These are phyloP conservation scores for Corynorhinus townsendii DNA, from an alignment of 2,113 vertebrate genomes.

Conservation along the genomic window DNA sequence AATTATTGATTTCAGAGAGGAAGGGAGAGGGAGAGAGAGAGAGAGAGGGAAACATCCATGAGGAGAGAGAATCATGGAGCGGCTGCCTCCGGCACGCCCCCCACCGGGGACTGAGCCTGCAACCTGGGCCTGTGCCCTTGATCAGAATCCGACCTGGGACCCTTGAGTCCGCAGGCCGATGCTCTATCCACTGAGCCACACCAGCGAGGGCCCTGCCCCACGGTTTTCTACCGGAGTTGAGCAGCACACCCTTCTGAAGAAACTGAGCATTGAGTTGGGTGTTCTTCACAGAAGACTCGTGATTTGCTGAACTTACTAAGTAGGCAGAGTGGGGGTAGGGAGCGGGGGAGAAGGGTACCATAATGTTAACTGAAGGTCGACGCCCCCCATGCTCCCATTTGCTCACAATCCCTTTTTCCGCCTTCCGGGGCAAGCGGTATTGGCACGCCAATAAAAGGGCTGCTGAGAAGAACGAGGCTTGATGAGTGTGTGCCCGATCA, in stretches of 20 bases:
- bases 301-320: neutral
- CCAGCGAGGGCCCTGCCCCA: too few species aligned
- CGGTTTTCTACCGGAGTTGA: neutral
- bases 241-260: neutral
- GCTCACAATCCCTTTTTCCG: neutral
- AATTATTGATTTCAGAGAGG: too few species aligned
- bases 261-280: neutral
- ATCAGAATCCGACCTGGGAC: too few species aligned
- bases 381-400: neutral
- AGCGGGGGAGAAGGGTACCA: neutral
- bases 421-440: neutral
- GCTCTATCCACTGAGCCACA: too few species aligned
- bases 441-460: neutral
- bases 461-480: slow-evolving; percentile 36
- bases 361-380: slow-evolving; percentile 23
- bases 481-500: slow-evolving; percentile 51
- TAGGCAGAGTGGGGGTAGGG: accelerated
- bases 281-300: neutral
- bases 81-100: too few species aligned
- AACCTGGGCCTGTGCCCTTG: too few species aligned
- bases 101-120: too few species aligned
- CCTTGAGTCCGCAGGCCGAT: too few species aligned
- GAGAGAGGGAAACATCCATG: too few species aligned
- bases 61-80: too few species aligned
- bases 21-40: too few species aligned